These are phyloP conservation scores for Nebria salina DNA, from an alignment of 2,888 invertebrate genomes.

Conservation along the genomic window DNA sequence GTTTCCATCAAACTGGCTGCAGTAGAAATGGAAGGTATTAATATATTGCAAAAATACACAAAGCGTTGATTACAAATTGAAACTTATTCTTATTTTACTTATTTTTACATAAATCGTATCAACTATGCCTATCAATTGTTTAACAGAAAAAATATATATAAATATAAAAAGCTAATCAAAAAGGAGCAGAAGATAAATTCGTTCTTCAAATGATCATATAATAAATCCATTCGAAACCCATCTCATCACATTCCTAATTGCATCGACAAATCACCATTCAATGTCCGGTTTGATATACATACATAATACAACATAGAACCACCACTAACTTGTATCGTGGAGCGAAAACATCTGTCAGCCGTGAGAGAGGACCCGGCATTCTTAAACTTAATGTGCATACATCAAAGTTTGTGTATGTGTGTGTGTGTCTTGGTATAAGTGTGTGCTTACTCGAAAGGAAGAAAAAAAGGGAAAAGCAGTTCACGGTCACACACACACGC, in stretches of 20 bases:
- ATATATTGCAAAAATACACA: too few species aligned
- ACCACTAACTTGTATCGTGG: background rate
- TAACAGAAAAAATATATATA: too few species aligned
- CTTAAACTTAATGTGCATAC: constrained; percentile 18
- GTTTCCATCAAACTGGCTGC: too few species aligned
- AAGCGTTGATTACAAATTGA: too few species aligned
- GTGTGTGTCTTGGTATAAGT: background rate
- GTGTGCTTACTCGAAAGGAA: constrained; percentile 21
- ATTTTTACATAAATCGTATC: too few species aligned
- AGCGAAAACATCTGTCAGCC: constrained; percentile 21
- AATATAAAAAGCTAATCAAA: background rate
- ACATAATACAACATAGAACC: background rate
- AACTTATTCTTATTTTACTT: too few species aligned
- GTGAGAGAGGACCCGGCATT: constrained; percentile 17
- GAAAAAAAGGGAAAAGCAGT: constrained; percentile 30
- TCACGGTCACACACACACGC: constrained; percentile 24
- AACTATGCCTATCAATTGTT: too few species aligned
- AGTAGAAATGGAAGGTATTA: too few species aligned
- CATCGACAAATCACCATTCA: constrained; percentile 18
- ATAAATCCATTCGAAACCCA: constrained; percentile 14
- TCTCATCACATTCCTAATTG: constrained; percentile 12
- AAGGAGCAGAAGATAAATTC: background rate
- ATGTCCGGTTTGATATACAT: constrained; percentile 14
- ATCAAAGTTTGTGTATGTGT: background rate
- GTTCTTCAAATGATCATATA: constrained; percentile 11